Evolutionary conservation across 2,113 vertebrate genomes (phyloP).

Genomic region (Pseudolaguvia tuberculata): DNA sequence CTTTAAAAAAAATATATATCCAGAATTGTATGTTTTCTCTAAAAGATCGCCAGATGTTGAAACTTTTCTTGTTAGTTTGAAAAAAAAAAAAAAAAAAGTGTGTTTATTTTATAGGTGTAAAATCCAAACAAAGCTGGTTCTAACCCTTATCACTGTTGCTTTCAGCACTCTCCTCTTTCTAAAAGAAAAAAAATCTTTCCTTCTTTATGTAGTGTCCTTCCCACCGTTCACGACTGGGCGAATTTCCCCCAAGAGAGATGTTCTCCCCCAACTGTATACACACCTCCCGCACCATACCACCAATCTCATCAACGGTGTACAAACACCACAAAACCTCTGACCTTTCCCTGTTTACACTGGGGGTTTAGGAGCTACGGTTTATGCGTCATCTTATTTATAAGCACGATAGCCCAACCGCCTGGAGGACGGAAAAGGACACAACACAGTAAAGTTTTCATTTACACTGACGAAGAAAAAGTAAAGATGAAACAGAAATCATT

Average conservation of each 20-base stretch:
- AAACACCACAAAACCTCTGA: slow-evolving; percentile 26
- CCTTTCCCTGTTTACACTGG: slow-evolving; percentile 31
- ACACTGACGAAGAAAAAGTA: background rate
- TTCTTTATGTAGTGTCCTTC: background rate
- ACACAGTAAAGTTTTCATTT: background rate
- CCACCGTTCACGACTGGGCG: background rate
- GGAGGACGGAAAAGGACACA: background rate
- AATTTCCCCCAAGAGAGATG: background rate
- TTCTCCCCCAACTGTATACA: background rate
- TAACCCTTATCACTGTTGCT: background rate
- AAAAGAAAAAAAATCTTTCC: background rate
- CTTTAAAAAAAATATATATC: too few species aligned
- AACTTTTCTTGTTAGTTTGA: too few species aligned
- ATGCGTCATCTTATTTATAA: background rate
- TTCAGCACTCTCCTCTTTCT: background rate
- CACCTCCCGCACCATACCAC: background rate
- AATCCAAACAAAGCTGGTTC: background rate
- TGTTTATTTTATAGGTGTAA: too few species aligned
- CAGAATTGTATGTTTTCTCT: too few species aligned
- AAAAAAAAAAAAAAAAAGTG: too few species aligned
- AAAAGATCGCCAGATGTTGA: background rate
- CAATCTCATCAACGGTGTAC: background rate
- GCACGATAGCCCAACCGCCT: background rate
- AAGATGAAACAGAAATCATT: slow-evolving; percentile 1
- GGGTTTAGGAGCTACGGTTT: slow-evolving; percentile 12